Conservation (phyloP, 2,888 invertebrate species). For the Cyaniris semiargus region DNA sequence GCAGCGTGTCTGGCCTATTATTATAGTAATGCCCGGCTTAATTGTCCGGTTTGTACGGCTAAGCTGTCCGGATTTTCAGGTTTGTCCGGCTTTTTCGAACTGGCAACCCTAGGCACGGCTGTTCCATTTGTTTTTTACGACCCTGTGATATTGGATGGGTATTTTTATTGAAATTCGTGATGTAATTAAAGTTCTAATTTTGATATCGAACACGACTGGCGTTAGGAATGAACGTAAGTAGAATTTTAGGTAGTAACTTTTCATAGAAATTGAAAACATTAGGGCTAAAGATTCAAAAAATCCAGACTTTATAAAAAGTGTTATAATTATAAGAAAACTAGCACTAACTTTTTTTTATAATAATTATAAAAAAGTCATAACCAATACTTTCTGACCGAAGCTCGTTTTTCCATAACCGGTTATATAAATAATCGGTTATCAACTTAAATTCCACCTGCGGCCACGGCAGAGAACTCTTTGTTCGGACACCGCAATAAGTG, state of each 20-base stretch:
- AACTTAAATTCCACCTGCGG: too few species aligned
- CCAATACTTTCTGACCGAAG: too few species aligned
- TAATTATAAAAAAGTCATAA: too few species aligned
- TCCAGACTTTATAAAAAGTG: too few species aligned
- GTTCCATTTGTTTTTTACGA: constrained; percentile 14
- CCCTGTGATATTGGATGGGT: constrained; percentile 16
- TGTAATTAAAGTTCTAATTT: constrained; percentile 13
- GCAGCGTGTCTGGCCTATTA: not conserved
- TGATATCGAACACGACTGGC: not conserved
- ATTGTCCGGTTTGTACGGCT: not conserved
- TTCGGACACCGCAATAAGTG: too few species aligned
- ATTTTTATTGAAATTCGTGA: constrained; percentile 20
- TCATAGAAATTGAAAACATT: not conserved
- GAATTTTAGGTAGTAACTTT: not conserved
- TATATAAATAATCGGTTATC: too few species aligned
- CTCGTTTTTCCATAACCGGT: too few species aligned
- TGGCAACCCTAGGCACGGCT: not conserved
- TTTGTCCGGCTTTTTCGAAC: not conserved
- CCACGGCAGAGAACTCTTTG: too few species aligned
- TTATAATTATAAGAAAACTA: too few species aligned
- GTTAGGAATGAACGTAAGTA: not conserved
- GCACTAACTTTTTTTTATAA: too few species aligned
- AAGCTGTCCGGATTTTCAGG: not conserved
- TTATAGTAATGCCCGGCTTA: not conserved
- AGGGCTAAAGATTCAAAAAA: too few species aligned